phyloP scores from a whole-genome alignment of 2,888 invertebrate species.

The Gari tellinella region DNA sequence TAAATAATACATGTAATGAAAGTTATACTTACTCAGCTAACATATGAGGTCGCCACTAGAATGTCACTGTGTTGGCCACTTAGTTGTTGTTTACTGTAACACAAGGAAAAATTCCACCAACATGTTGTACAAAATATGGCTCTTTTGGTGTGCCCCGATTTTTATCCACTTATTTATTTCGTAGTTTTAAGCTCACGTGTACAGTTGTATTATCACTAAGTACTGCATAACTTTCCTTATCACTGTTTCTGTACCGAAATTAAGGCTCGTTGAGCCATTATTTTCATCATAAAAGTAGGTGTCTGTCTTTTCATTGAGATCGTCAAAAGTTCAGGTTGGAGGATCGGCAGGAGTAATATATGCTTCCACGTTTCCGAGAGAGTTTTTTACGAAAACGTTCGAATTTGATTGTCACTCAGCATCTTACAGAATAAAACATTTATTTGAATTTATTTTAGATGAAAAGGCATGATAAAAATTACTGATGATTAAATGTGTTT shows the following conservation, averaged over 20 bases:
- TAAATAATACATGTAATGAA: no score
- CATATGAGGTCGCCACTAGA: no score
- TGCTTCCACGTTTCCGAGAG: constrained; percentile 13
- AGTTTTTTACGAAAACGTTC: background rate
- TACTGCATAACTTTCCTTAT: constrained; percentile 16
- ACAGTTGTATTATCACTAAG: background rate
- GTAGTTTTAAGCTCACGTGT: background rate
- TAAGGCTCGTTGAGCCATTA: constrained; percentile 77
- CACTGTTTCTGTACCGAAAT: constrained; percentile 70
- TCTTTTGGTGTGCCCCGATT: constrained; percentile 14
- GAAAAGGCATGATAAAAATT: no score
- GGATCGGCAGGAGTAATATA: constrained; percentile 50
- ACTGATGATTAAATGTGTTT: no score
- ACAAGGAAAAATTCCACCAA: constrained; percentile 18
- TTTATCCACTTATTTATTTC: background rate
- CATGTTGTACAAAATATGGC: constrained; percentile 50
- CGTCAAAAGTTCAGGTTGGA: constrained; percentile 71
- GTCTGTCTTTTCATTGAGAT: constrained; percentile 74
- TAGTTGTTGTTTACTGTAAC: no score
- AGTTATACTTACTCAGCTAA: no score
- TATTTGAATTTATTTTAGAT: no score
- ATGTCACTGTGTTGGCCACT: no score
- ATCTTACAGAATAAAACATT: no score
- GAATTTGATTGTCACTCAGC: no score
- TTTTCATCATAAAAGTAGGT: constrained; percentile 70